Conservation (phyloP, 1,140 invertebrate genomes). For the Monomorium pharaonis region DNA sequence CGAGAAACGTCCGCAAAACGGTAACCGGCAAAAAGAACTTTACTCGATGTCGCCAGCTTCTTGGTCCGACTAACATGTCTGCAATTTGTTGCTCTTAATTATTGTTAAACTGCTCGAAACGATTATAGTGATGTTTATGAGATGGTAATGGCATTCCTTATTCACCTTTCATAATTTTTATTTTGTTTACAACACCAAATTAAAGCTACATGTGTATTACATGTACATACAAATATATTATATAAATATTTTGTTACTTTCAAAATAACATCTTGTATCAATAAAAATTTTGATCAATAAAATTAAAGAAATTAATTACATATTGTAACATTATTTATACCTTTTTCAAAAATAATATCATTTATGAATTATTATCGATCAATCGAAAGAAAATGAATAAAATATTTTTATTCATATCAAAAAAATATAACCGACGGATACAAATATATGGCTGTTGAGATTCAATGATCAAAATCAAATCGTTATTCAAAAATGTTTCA, state of each 20-base stretch:
- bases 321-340: background rate
- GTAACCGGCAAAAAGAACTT: constrained; percentile 42
- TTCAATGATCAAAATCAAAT: background rate
- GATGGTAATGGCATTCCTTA: background rate
- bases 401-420: background rate
- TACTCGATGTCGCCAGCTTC: background rate
- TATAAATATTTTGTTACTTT: background rate
- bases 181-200: background rate
- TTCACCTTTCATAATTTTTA: background rate
- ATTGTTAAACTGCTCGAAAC: background rate
- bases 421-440: background rate
- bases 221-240: too few species aligned
- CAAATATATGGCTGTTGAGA: background rate
- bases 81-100: constrained; percentile 52
- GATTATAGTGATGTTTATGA: background rate
- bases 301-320: background rate
- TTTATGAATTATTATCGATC: background rate
- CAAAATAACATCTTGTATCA: background rate
- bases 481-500: background rate
- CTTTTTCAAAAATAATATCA: background rate
- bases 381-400: background rate
- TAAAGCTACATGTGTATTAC: background rate
- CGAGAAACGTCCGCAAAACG: constrained; percentile 52
- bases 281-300: too few species aligned
- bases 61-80: background rate